These are phyloP conservation scores for Myiagra hebetior DNA, from an alignment of 2,113 vertebrate species.

Conservation along the genomic window DNA sequence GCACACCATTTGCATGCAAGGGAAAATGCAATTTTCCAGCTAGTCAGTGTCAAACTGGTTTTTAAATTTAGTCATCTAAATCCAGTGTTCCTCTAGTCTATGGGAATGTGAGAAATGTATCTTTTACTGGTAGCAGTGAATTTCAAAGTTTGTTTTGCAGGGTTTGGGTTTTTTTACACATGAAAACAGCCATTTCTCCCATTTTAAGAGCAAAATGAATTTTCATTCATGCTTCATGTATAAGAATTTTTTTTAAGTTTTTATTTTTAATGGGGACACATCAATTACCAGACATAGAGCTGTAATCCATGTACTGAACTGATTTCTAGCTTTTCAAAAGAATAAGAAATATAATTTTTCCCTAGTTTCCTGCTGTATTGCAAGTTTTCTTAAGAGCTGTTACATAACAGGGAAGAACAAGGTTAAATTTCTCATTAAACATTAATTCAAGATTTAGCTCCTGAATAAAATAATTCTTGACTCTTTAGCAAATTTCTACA, in stretches of 20 bases:
- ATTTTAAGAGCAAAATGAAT: not conserved
- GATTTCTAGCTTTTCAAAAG: not conserved
- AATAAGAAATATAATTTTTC: not conserved
- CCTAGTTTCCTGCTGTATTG: not conserved
- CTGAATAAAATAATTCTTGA: slow-evolving; percentile 25
- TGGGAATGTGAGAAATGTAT: not conserved
- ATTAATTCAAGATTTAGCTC: slow-evolving; percentile 17
- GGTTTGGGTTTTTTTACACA: accelerated
- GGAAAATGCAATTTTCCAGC: not conserved
- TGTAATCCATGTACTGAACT: not conserved
- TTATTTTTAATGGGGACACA: not conserved
- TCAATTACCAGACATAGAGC: not conserved
- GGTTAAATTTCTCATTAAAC: slow-evolving; percentile 35
- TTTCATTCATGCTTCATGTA: not conserved
- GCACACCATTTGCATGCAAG: not conserved
- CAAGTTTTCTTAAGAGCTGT: not conserved
- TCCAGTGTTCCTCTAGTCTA: not conserved
- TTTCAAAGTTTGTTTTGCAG: slow-evolving; percentile 9
- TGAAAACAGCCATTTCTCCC: not conserved
- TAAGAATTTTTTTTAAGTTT: not conserved
- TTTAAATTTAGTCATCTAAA: slow-evolving; percentile 35
- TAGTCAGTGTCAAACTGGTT: not conserved
- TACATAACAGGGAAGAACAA: not conserved
- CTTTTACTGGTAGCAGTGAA: not conserved
- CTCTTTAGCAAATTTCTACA: not conserved